These are phyloP conservation scores for Leptopilina syphax DNA, from an alignment of 2,888 invertebrate species.

Conservation along the genomic window DNA sequence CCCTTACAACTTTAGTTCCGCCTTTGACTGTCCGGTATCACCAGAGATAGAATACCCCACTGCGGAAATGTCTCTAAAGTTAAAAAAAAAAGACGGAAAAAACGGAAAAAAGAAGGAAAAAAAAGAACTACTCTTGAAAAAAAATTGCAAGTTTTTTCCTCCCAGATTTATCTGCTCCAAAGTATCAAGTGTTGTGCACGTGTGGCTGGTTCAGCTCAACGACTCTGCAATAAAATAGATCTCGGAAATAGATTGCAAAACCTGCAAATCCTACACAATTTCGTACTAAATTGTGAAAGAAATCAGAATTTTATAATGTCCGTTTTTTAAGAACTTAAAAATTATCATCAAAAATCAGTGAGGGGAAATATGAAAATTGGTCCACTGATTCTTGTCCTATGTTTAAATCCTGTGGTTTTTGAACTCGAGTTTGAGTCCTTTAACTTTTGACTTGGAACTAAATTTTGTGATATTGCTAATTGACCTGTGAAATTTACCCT, in stretches of 20 bases:
- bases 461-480: too few relatives aligned
- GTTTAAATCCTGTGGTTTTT: too few relatives aligned
- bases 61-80: slow-evolving; percentile 3
- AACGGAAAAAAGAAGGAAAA: too few relatives aligned
- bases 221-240: slow-evolving; percentile 8
- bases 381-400: too few relatives aligned
- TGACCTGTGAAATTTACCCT: too few relatives aligned
- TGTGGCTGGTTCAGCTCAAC: neutral
- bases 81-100: neutral
- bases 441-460: too few relatives aligned
- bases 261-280: slow-evolving; percentile 10
- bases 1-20: slow-evolving; percentile 26
- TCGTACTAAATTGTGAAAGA: neutral
- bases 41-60: slow-evolving; percentile 11
- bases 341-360: too few relatives aligned
- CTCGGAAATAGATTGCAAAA: slow-evolving; percentile 9
- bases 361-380: too few relatives aligned
- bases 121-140: too few relatives aligned
- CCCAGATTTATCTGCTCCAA: slow-evolving; percentile 6
- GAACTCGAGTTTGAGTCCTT: too few relatives aligned
- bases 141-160: slow-evolving; percentile 5
- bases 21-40: slow-evolving; percentile 16
- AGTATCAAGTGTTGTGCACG: slow-evolving; percentile 9
- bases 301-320: neutral
- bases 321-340: neutral